phyloP scores from a whole-genome alignment of 2,113 vertebrate species.

The Axis porcinus region DNA sequence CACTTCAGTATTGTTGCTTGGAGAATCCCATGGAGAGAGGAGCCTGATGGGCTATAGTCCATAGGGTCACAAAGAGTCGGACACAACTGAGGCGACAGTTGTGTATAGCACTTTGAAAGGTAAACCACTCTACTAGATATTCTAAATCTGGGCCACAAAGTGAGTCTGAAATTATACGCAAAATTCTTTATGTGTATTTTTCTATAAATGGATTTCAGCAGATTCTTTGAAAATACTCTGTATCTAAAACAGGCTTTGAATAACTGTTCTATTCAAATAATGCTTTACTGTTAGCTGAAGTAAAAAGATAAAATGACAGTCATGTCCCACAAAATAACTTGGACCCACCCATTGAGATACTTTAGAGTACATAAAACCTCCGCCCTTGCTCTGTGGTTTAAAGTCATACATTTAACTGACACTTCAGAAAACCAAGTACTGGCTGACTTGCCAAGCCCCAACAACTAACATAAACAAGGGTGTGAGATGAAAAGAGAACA shows the following conservation, averaged over 20 bases:
- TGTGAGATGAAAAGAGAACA: not conserved
- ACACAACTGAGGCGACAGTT: not conserved
- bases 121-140: not conserved
- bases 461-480: not conserved
- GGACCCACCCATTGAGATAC: not conserved
- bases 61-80: not conserved
- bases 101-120: not conserved
- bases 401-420: not conserved
- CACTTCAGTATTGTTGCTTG: not conserved
- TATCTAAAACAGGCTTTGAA: not conserved
- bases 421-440: not conserved
- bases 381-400: not conserved
- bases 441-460: not conserved
- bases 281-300: not conserved
- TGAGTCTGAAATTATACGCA: not conserved
- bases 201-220: not conserved
- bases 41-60: not conserved
- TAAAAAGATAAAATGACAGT: constrained; percentile 5
- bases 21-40: not conserved
- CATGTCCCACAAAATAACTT: not conserved
- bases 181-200: not conserved
- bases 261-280: not conserved
- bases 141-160: not conserved
- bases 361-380: not conserved
- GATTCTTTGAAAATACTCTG: not conserved